phyloP scores from a whole-genome alignment of 2,113 vertebrate genomes.

The Turnix velox region DNA sequence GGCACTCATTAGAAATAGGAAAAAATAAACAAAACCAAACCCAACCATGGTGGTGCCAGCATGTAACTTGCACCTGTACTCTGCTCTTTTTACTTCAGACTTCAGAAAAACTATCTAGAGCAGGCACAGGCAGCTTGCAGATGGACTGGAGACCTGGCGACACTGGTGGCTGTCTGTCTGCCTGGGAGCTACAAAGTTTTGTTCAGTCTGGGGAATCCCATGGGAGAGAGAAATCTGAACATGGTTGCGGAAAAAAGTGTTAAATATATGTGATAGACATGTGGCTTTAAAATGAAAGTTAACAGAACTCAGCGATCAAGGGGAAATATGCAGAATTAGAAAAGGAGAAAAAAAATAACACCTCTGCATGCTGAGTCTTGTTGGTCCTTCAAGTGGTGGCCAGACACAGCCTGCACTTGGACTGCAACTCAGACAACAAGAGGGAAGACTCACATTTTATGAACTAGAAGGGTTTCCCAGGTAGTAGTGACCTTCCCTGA shows the following conservation, averaged over 20 bases:
- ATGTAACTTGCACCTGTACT: not conserved
- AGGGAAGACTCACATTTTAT: not conserved
- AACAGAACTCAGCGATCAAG: not conserved
- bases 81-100: not conserved
- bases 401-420: not conserved
- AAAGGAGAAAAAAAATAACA: not conserved
- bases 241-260: not conserved
- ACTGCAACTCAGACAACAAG: fast-evolving
- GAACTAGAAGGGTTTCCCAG: not conserved
- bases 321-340: not conserved
- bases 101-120: not conserved
- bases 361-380: not conserved
- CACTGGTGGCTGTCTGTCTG: not conserved
- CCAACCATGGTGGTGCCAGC: not conserved
- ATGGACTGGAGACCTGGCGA: not conserved
- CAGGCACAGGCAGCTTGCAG: not conserved
- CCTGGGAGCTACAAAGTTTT: not conserved
- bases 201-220: not conserved
- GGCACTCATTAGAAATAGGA: not conserved
- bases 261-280: not conserved
- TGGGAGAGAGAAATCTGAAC: not conserved
- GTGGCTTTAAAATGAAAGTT: not conserved
- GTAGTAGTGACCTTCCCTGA: not conserved
- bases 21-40: not conserved
- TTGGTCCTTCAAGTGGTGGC: fast-evolving